Conservation (phyloP, 2,888 invertebrate genomes). For the Pyrgus malvae region DNA sequence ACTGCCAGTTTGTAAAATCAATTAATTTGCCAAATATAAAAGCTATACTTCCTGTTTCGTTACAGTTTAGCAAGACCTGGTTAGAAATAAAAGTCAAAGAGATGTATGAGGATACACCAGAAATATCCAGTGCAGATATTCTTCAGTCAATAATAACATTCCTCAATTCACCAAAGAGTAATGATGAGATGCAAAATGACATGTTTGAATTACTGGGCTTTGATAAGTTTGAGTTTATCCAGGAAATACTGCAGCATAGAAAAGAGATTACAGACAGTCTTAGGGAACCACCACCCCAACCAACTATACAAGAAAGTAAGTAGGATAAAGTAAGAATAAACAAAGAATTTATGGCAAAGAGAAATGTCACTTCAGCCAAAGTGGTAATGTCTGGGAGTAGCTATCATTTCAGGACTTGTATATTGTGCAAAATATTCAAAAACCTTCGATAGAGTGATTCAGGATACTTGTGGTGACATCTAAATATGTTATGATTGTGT, state of each 20-base stretch:
- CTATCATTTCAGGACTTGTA: no score
- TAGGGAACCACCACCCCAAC: slow-evolving; percentile 48
- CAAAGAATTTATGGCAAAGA: no score
- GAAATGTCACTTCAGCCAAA: no score
- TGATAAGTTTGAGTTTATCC: slow-evolving; percentile 90
- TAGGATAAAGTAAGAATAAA: slow-evolving; percentile 11
- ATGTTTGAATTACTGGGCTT: slow-evolving; percentile 95
- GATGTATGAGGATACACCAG: slow-evolving; percentile 66
- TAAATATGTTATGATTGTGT: no score
- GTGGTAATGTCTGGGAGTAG: no score
- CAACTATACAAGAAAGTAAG: slow-evolving; percentile 63
- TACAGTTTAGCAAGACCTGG: slow-evolving; percentile 81
- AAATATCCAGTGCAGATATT: slow-evolving; percentile 82
- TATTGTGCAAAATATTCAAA: no score
- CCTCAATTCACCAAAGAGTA: slow-evolving; percentile 82
- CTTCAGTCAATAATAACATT: slow-evolving; percentile 81
- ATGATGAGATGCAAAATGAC: slow-evolving; percentile 89
- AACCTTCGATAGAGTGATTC: no score
- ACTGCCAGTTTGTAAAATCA: no score
- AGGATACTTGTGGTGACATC: no score
- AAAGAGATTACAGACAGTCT: slow-evolving; percentile 74
- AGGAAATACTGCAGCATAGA: slow-evolving; percentile 84
- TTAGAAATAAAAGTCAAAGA: slow-evolving; percentile 77
- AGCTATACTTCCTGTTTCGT: background rate
- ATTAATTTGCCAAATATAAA: no score